Evolutionary conservation across 92 coral and sea anemone species (phyloP), one percentile per base, ranked within the genome.

Genomic region (Palythoa heliodiscus): DNA sequence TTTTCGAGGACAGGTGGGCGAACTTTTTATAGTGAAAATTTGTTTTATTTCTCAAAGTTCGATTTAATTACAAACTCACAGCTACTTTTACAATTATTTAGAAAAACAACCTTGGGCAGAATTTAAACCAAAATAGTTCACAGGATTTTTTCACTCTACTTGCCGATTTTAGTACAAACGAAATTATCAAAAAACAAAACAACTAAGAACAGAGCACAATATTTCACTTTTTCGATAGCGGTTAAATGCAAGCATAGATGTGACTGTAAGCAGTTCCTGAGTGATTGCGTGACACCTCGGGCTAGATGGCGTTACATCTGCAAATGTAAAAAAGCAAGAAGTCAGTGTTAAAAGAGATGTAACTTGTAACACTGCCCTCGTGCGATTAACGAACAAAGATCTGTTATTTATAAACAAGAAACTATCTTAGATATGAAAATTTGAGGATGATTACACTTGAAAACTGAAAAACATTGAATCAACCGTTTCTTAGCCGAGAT

Each of bases 231-330:
- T 23, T 23, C 43, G 19, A 57, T 10, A 13, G 43, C 63, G 14
- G 47, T 61, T 23, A 17, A 19, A 39, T 19, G 64, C 73, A 25
- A 22, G 79, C 64, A 22, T 23, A 23, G 53, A 64, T 43, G 47
- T 23, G 22, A 40, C 40, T 78, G 12, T 78, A 11, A 67, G 20
- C 73, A 61, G 83, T 78, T 78, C 83, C 19, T 78, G 71, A 78
- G 83, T 78, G 83, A 63, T 13, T 43, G 74, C 23, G 84, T 80
- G 73, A 80, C 84, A 48, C 74, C 61, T 16, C 70, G 84, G 50
- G n/a, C 68, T 60, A 78, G 83, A 70, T 80, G 84, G 84, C 84
- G 84, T 80, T 80, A 80, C 75, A 80, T 80, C 84, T 80, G 84
- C 84, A 80, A 80, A 80, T 80, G 84, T 64, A 80, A 67, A 29